A percentile compares a stretch with the other conserved stretches of the same genome.
phyloP scores from a whole-genome alignment of 2,797 vertebrate genomes.

The Aldrovandia affinis region DNA sequence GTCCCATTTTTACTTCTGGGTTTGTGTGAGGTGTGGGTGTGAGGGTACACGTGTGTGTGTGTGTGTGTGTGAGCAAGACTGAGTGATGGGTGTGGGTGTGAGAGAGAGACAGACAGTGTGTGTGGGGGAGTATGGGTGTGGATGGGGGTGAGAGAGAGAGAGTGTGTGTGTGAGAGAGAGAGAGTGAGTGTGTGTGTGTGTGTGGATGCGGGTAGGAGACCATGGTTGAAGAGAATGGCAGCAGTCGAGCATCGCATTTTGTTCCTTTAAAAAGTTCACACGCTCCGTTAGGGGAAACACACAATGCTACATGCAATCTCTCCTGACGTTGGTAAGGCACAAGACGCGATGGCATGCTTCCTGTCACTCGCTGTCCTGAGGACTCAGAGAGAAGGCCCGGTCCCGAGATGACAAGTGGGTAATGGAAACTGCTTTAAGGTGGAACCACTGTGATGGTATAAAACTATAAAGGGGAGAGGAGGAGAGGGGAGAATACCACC shows the following conservation, averaged over 20 bases:
- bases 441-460: constrained; percentile 21
- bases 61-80: no score
- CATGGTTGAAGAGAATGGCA: neutral
- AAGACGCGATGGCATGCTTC: constrained; percentile 69
- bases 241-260: constrained; percentile 27
- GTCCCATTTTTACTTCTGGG: no score
- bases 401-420: constrained; percentile 60
- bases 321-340: constrained; percentile 62
- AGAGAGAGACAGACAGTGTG: no score
- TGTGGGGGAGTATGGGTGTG: no score
- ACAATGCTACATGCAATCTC: constrained; percentile 66
- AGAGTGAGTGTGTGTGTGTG: constrained; percentile 10
- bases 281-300: constrained; percentile 51
- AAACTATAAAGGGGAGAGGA: neutral
- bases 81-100: no score
- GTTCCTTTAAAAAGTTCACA: constrained; percentile 1
- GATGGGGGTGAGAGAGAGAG: no score
- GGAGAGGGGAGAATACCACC: no score
- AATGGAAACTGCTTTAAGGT: constrained; percentile 61
- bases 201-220: neutral
- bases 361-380: constrained; percentile 63
- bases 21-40: no score
- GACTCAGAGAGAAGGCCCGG: no score
- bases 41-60: no score
- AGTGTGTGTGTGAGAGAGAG: no score